phyloP scores from a whole-genome alignment of 2,888 invertebrate genomes.

The Ophion ellenae region DNA sequence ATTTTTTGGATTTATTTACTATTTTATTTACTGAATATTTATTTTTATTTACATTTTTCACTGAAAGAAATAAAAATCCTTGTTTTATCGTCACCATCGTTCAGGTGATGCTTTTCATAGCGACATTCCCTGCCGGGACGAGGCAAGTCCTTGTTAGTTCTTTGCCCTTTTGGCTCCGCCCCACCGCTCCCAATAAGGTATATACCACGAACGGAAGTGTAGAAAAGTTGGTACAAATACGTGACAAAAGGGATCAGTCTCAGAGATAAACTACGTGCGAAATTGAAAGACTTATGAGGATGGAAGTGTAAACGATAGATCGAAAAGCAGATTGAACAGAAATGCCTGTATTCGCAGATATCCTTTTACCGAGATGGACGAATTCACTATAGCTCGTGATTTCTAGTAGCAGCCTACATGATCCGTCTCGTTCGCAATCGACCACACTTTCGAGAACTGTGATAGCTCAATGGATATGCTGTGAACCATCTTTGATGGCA shows the following conservation, averaged over 20 bases:
- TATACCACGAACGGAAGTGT: background rate
- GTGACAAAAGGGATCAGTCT: constrained; percentile 9
- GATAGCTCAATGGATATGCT: too few relatives aligned
- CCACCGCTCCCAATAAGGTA: background rate
- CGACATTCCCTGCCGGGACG: background rate
- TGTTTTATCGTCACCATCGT: too few relatives aligned
- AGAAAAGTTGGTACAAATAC: constrained; percentile 33
- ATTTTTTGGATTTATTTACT: too few relatives aligned
- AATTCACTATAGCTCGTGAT: background rate
- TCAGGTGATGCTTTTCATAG: background rate
- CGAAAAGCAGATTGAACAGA: background rate
- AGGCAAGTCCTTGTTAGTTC: constrained; percentile 5
- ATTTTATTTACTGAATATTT: too few relatives aligned
- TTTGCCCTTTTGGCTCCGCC: background rate
- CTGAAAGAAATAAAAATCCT: too few relatives aligned
- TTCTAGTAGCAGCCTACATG: too few relatives aligned
- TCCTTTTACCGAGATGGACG: background rate
- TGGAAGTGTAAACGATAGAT: constrained; percentile 11
- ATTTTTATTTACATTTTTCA: too few relatives aligned
- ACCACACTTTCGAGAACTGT: background rate
- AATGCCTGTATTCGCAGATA: constrained; percentile 31
- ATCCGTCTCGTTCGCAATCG: background rate
- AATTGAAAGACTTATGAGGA: constrained; percentile 40
- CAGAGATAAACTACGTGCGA: constrained; percentile 13
- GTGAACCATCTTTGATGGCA: too few relatives aligned